These are phyloP conservation scores for Clavelina lepadiformis DNA, from an alignment of 23 tunicate species.

Conservation along the genomic window DNA sequence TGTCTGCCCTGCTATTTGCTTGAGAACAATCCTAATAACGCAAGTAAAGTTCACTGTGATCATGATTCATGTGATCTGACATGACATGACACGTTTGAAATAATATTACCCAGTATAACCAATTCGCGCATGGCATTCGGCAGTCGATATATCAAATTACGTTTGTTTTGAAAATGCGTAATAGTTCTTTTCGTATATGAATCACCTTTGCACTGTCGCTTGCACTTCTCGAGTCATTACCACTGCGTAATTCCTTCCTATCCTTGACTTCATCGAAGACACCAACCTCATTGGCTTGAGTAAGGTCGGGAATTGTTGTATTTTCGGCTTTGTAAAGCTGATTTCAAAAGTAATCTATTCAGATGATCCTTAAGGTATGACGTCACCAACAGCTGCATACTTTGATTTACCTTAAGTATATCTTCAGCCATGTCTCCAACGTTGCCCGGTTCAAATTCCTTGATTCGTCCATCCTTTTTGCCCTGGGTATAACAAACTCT, in stretches of 20 bases:
- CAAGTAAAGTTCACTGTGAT: too few relatives aligned
- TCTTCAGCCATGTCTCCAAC: conserved; percentile 59
- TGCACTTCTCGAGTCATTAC: background rate
- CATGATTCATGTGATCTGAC: too few relatives aligned
- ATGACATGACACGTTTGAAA: too few relatives aligned
- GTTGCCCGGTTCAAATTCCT: conserved; percentile 26
- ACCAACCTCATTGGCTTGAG: background rate
- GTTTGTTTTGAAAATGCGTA: background rate
- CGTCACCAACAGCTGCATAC: too few relatives aligned
- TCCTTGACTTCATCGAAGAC: conserved; percentile 30
- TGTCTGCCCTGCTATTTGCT: too few relatives aligned
- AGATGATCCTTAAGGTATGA: too few relatives aligned
- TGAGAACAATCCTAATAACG: too few relatives aligned
- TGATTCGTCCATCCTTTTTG: conserved; percentile 65
- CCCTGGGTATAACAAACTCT: conserved; percentile 67
- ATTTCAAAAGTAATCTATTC: too few relatives aligned
- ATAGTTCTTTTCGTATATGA: background rate
- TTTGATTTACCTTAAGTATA: conserved; percentile 52
- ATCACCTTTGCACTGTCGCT: background rate
- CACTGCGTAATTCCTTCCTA: conserved; percentile 3
- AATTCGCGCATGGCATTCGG: too few relatives aligned
- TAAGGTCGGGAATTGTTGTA: background rate
- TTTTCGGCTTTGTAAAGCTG: conserved; percentile 15
- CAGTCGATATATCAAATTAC: too few relatives aligned
- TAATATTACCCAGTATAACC: too few relatives aligned